A percentile compares a stretch with the other conserved stretches of the same genome.
Conservation (phyloP, 2,797 vertebrate genomes). For the Atherinosoma microstoma region DNA sequence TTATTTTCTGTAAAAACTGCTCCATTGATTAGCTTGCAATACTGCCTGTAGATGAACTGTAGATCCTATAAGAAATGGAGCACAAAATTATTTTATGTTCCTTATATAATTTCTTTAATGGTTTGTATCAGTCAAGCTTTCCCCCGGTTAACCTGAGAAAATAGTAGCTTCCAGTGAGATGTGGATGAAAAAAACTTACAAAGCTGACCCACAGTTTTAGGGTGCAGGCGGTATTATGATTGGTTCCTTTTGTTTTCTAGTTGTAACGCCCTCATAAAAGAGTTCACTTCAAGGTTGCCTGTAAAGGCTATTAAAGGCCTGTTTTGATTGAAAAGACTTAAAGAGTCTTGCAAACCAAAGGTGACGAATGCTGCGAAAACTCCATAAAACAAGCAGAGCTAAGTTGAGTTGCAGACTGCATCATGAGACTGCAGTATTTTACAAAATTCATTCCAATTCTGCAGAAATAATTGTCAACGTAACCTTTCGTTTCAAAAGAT, state of each 20-base stretch:
- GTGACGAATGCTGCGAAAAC: neutral
- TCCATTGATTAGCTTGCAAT: neutral
- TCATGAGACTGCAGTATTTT: neutral
- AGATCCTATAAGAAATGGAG: neutral
- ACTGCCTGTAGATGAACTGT: neutral
- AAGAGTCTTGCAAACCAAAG: neutral
- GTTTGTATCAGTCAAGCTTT: neutral
- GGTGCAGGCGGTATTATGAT: neutral
- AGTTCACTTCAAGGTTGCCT: neutral
- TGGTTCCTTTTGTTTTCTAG: neutral
- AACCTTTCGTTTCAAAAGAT: neutral
- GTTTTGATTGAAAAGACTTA: neutral
- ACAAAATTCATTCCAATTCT: neutral
- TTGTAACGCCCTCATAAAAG: neutral
- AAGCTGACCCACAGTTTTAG: conserved; percentile 1
- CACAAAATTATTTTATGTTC: neutral
- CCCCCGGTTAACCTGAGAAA: conserved; percentile 14
- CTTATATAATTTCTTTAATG: neutral
- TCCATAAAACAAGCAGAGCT: neutral
- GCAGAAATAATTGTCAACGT: neutral
- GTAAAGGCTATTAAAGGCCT: neutral
- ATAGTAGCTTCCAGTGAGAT: conserved; percentile 12
- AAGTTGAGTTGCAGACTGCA: neutral
- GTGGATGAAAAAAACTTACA: too few relatives aligned
- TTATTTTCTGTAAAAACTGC: conserved; percentile 5